Conservation (phyloP, 1,140 invertebrate genomes). For the Meloidogyne floridensis region DNA sequence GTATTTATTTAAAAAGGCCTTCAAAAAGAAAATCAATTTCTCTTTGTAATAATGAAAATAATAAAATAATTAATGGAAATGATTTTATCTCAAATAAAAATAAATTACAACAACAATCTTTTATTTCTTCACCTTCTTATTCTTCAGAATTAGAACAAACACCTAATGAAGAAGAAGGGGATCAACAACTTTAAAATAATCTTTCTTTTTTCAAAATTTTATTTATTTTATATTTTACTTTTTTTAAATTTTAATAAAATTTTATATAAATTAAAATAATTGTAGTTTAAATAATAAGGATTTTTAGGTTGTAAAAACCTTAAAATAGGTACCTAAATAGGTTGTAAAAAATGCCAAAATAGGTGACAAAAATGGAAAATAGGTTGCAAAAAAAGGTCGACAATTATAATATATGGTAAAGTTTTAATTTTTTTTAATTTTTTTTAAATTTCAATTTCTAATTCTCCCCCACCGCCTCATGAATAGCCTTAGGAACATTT, state of each 20-base stretch:
- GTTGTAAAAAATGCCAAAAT: no score
- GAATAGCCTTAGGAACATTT: no score
- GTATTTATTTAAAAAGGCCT: not conserved
- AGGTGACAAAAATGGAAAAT: no score
- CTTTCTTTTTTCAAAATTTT: not conserved
- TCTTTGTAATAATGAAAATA: not conserved
- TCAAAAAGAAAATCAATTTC: slow-evolving; percentile 7
- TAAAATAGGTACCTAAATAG: no score
- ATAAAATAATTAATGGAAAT: no score
- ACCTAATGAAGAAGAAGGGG: not conserved
- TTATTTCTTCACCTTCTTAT: not conserved
- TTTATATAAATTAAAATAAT: not conserved
- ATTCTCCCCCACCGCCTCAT: no score
- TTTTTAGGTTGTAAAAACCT: no score
- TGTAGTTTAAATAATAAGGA: no score
- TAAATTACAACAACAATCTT: not conserved
- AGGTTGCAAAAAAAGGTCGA: no score
- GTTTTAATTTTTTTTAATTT: no score
- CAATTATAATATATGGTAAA: no score
- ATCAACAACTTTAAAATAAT: slow-evolving; percentile 14
- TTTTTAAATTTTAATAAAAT: not conserved
- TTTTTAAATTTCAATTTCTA: no score
- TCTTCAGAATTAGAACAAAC: not conserved
- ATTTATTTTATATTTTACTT: not conserved
- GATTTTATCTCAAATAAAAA: not conserved